A percentile compares a stretch with the other conserved stretches of the same genome.
phyloP scores from a whole-genome alignment of 2,113 vertebrate species.

The Oryzias curvinotus region DNA sequence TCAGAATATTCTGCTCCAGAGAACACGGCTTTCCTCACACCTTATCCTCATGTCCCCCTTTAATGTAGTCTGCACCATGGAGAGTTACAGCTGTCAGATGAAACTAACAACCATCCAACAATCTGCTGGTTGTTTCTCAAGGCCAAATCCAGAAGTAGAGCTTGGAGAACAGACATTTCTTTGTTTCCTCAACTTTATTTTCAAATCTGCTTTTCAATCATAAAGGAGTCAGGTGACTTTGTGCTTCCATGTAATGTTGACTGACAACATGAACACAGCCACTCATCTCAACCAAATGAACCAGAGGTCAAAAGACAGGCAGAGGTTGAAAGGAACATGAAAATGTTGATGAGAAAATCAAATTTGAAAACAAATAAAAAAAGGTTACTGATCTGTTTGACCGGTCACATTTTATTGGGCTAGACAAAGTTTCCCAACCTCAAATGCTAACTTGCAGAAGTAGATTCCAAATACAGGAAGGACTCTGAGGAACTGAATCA shows the following conservation, averaged over 20 bases:
- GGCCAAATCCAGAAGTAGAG: constrained; percentile 12
- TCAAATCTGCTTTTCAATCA: constrained; percentile 42
- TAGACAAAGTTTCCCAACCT: constrained; percentile 1
- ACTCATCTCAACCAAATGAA: background rate
- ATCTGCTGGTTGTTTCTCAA: too few relatives aligned
- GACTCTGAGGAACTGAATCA: constrained; percentile 24
- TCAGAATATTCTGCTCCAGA: background rate
- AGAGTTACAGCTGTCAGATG: constrained; percentile 1
- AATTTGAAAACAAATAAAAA: background rate
- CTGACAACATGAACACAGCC: constrained; percentile 4
- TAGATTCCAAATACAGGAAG: constrained; percentile 43
- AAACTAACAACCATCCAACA: background rate
- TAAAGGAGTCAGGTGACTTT: constrained; percentile 22
- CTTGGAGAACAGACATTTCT: constrained; percentile 26
- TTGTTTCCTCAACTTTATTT: constrained; percentile 28
- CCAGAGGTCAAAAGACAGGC: background rate
- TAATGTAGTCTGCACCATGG: constrained; percentile 2
- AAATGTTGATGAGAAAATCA: constrained; percentile 7
- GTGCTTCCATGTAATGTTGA: constrained; percentile 53
- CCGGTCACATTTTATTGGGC: constrained; percentile 3
- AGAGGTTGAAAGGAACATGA: background rate
- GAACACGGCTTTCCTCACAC: constrained; percentile 6
- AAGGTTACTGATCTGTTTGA: constrained; percentile 6
- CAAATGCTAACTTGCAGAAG: constrained; percentile 10
- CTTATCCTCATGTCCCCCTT: constrained; percentile 3